These are phyloP conservation scores for Engraulis encrasicolus DNA, from an alignment of 2,113 vertebrate species.

Conservation along the genomic window DNA sequence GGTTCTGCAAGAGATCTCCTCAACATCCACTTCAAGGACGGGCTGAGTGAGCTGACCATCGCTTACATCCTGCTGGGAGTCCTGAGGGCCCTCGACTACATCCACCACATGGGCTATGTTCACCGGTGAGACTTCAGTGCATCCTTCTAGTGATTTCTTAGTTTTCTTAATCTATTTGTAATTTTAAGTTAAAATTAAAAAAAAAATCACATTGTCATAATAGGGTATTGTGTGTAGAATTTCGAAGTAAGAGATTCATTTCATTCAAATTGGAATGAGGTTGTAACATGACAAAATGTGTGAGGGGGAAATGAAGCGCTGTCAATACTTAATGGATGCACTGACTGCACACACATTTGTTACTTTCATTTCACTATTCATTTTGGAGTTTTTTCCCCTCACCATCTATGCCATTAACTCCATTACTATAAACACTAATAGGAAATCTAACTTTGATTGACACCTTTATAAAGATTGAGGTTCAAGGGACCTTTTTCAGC, in stretches of 20 bases:
- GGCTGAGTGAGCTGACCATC: conserved; percentile 92
- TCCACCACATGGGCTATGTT: conserved; percentile 98
- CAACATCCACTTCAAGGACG: conserved; percentile 91
- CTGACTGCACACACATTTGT: neutral
- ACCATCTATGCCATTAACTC: neutral
- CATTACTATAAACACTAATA: neutral
- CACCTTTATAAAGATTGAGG: too few relatives aligned
- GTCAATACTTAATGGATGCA: too few relatives aligned
- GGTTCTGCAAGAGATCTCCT: conserved; percentile 96
- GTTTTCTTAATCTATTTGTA: too few relatives aligned
- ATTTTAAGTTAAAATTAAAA: too few relatives aligned
- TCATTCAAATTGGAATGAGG: too few relatives aligned
- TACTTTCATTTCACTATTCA: neutral
- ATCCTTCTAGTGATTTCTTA: too few relatives aligned
- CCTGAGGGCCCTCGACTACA: conserved; percentile 92
- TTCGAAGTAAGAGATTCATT: too few relatives aligned
- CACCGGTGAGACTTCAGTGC: conserved; percentile 83
- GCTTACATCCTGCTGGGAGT: conserved; percentile 92
- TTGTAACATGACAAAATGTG: too few relatives aligned
- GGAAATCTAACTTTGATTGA: neutral
- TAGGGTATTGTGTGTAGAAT: too few relatives aligned
- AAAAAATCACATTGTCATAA: too few relatives aligned
- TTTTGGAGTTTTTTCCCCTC: neutral
- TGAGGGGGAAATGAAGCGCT: too few relatives aligned
- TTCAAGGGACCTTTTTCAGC: neutral